Conservation (phyloP, 2,888 invertebrate genomes). For the Calameuta idolon region DNA sequence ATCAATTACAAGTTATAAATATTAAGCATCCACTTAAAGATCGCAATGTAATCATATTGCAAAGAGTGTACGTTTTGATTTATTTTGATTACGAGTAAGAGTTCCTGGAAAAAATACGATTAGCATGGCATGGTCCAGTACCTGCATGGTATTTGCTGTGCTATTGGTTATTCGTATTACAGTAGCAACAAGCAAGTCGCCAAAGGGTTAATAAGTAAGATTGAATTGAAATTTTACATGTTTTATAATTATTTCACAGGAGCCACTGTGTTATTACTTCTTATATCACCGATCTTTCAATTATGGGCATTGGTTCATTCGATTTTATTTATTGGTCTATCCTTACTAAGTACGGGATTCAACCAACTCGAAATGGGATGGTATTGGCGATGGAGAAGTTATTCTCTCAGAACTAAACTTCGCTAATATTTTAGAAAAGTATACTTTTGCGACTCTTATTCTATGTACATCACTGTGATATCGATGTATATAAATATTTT, state of each 20-base stretch:
- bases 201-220: not conserved
- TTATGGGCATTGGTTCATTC: constrained; percentile 55
- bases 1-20: not conserved
- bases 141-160: not conserved
- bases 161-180: not conserved
- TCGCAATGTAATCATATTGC: not conserved
- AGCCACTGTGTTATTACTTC: constrained; percentile 47
- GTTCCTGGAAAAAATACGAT: too few relatives aligned
- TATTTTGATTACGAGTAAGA: not conserved
- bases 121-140: too few relatives aligned
- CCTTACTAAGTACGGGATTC: constrained; percentile 56
- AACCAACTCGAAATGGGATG: constrained; percentile 61
- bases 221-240: not conserved
- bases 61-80: not conserved
- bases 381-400: constrained; percentile 57
- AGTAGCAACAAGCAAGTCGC: not conserved
- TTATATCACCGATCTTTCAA: constrained; percentile 59
- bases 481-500: constrained; percentile 34
- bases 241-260: constrained; percentile 36
- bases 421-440: constrained; percentile 7
- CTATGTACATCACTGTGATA: constrained; percentile 44
- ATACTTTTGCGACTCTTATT: not conserved
- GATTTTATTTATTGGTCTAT: constrained; percentile 53
- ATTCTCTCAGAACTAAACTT: constrained; percentile 29
- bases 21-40: not conserved